Evolutionary conservation across 2,888 invertebrate species (phyloP).

Genomic region (Spicauda simplicius): DNA sequence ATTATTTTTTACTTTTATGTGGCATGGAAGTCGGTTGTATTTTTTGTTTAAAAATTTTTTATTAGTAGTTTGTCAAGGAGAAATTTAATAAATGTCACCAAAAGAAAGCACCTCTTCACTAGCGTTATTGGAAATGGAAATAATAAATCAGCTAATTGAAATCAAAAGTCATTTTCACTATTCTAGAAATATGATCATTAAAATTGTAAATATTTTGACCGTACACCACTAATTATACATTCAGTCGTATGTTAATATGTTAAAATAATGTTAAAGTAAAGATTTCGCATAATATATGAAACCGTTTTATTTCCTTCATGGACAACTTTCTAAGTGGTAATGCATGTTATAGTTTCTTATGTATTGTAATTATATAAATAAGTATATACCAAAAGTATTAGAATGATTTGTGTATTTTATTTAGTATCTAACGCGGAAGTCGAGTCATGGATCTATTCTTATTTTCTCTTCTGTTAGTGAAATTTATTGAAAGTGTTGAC

Average conservation of each 20-base stretch:
- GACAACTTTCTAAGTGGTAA: conserved; percentile 9
- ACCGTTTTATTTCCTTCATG: conserved; percentile 4
- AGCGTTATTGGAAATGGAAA: not conserved
- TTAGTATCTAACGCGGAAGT: not conserved
- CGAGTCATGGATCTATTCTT: too few relatives aligned
- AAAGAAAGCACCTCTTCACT: too few relatives aligned
- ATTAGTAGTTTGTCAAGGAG: too few relatives aligned
- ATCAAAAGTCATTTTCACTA: not conserved
- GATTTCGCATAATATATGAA: not conserved
- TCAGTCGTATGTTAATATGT: not conserved
- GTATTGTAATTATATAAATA: not conserved
- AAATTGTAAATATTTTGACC: conserved; percentile 2
- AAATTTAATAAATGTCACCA: too few relatives aligned
- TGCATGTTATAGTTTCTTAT: not conserved
- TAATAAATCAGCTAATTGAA: not conserved
- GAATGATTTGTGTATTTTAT: not conserved
- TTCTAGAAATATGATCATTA: not conserved
- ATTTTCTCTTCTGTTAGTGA: too few relatives aligned
- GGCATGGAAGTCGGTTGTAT: too few relatives aligned
- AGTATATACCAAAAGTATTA: not conserved
- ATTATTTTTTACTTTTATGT: too few relatives aligned
- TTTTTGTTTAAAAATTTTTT: too few relatives aligned
- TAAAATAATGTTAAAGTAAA: not conserved
- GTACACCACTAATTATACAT: not conserved
- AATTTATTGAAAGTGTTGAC: too few relatives aligned